Evolutionary conservation across 2,797 vertebrate genomes (phyloP), one percentile per base, ranked within the genome.

Genomic region (Cyclopterus lumpus): DNA sequence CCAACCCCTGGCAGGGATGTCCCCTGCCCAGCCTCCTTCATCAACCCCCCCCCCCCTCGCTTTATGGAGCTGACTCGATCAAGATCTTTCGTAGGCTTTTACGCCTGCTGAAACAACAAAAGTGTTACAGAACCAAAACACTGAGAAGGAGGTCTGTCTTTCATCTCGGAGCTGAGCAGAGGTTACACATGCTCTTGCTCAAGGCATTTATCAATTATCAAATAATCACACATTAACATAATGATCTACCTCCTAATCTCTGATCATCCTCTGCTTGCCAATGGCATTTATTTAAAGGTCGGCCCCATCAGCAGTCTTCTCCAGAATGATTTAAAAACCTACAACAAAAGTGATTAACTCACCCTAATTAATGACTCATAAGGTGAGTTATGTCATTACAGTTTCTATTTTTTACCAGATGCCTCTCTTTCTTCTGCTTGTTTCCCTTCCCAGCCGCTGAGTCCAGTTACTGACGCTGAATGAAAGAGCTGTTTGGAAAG

Each of bases 51-150:
- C 69, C 38, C 11, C 69, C 67, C 38, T 65, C 40, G 44, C 30
- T 82, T 83, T 72, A 81, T 73, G 40, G 75, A 86, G 53, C 40
- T 51, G 77, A 87, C 71, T 88, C 77, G 74, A 83, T 84, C 24
- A 53, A 89, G 84, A 89, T 86, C 80, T 88, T 84, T 87, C 38
- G 24, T 71, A 78, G 78, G 77, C 81, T 81, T 91, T 89, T 72
- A 81, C 74, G 55, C 89, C 89, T 90, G 83, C 90, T 91, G 88
- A 91, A 84, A 92, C 89, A 92, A 93, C 81, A 86, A 91, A 90
- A 87, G 59, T 8, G 71, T 73, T 77, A 82, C 63, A 79, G 82
- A 91, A 88, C 85, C 67, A 83, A 90, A 93, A 90, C 85, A 88
- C 26, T 1, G 74, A 82, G 57, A 66, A 69, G 77, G 84, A 86